phyloP scores from a whole-genome alignment of 2,888 invertebrate species.

The Cremastobaeus sp. region DNA sequence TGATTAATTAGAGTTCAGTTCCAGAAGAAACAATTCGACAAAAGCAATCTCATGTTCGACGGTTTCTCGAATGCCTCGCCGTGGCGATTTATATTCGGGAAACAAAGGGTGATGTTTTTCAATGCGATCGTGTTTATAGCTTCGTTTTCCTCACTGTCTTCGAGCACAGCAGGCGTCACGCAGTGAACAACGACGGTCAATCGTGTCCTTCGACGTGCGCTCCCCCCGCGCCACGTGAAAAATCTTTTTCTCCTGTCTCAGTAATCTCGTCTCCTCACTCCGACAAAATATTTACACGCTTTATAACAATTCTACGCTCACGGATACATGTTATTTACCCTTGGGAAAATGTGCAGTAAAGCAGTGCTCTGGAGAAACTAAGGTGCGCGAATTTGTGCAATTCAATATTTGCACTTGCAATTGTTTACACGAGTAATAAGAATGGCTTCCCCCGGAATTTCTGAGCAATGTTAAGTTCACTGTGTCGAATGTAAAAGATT shows the following conservation, averaged over 20 bases:
- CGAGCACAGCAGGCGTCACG: slow-evolving; percentile 26
- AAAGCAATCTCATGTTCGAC: slow-evolving; percentile 16
- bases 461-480: slow-evolving; percentile 12
- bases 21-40: background rate
- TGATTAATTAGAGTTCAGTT: slow-evolving; percentile 22
- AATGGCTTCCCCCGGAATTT: slow-evolving; percentile 31
- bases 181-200: slow-evolving; percentile 37
- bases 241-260: slow-evolving; percentile 40
- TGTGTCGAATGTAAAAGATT: slow-evolving; percentile 30
- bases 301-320: slow-evolving; percentile 38
- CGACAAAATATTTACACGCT: slow-evolving; percentile 44
- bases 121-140: slow-evolving; percentile 22
- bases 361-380: slow-evolving; percentile 8
- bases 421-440: slow-evolving; percentile 54
- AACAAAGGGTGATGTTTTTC: slow-evolving; percentile 37
- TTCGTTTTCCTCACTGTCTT: slow-evolving; percentile 39
- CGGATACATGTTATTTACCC: slow-evolving; percentile 38
- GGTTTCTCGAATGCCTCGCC: slow-evolving; percentile 12
- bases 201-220: slow-evolving; percentile 22
- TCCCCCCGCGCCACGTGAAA: slow-evolving; percentile 38
- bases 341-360: slow-evolving; percentile 28
- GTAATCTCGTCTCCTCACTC: slow-evolving; percentile 14
- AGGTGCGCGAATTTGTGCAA: slow-evolving; percentile 30
- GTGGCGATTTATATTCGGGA: slow-evolving; percentile 18
- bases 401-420: slow-evolving; percentile 44